Evolutionary conservation across 2,797 vertebrate genomes (phyloP), one percentile per base, ranked within the genome.

Genomic region (Lacerta bilineata): DNA sequence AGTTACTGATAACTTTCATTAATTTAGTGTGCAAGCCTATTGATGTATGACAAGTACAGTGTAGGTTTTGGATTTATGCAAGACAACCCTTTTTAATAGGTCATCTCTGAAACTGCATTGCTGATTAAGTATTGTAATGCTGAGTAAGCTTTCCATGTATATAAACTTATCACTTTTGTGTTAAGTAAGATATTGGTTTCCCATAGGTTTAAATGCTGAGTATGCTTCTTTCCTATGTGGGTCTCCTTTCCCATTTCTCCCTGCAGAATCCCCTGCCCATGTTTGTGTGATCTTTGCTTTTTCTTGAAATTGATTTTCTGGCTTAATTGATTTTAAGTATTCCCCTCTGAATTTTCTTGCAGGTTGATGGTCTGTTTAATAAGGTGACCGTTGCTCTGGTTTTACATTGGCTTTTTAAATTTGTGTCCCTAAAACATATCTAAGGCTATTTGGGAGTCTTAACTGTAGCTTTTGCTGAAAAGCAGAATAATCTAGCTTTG

Each of bases 351-450:
- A 96, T 98, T 98, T 96, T 97, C 96, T 98, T 98, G 88, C 97
- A 98, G 98, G 97, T 98, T 97, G 98, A 98, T 97, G 97, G 96
- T 94, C 97, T 97, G 96, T 96, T 98, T 94, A 97, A 97, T 95
- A 97, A 98, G 97, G 97, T 98, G 97, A 98, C 88, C 96, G 96
- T 97, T 96, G 97, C 96, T 98, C 97, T 97, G 97, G 92, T 96
- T 97, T 96, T 95, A 97, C 96, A 95, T 82, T 96, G 18, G 13
- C 95, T 93, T 86, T 50, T 46, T 41, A 18, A 94, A 97, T 68
- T 95, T 92, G 91, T 97, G 94, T 97, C 76, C 90, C 91, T 96
- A 95, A 95, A 97, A 95, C 82, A 94, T 95, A 55, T 88, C 91
- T 96, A 97, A 95, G 96, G 94, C 95, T 95, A 36, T 50, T 95